phyloP scores from a whole-genome alignment of 2,113 vertebrate genomes.

The Dicaeum eximium region DNA sequence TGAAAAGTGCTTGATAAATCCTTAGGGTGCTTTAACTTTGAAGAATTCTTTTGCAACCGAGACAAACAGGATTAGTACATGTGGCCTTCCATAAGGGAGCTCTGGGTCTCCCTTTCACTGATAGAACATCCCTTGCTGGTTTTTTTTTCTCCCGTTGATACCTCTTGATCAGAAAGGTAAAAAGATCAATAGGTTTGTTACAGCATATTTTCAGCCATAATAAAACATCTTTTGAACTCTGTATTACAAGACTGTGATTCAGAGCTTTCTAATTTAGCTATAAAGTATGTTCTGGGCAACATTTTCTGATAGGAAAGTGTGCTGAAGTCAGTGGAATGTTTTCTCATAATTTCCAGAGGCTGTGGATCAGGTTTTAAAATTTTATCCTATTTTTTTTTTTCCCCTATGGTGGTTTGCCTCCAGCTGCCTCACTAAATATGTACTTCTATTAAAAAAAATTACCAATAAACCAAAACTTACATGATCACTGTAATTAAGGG shows the following conservation, averaged over 20 bases:
- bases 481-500: background rate
- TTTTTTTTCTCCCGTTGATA: background rate
- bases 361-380: background rate
- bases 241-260: background rate
- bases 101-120: background rate
- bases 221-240: background rate
- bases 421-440: background rate
- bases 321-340: background rate
- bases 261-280: background rate
- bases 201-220: background rate
- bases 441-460: background rate
- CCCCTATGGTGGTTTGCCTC: background rate
- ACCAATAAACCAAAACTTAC: background rate
- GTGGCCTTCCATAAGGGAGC: background rate
- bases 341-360: background rate
- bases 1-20: constrained; percentile 39
- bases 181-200: background rate
- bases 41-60: background rate
- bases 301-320: background rate
- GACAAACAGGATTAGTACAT: constrained; percentile 22
- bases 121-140: background rate
- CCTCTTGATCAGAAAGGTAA: background rate
- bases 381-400: background rate
- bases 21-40: constrained; percentile 9
- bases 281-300: background rate